Evolutionary conservation across 2,888 invertebrate species (phyloP).

Genomic region (Branchellion lobata): DNA sequence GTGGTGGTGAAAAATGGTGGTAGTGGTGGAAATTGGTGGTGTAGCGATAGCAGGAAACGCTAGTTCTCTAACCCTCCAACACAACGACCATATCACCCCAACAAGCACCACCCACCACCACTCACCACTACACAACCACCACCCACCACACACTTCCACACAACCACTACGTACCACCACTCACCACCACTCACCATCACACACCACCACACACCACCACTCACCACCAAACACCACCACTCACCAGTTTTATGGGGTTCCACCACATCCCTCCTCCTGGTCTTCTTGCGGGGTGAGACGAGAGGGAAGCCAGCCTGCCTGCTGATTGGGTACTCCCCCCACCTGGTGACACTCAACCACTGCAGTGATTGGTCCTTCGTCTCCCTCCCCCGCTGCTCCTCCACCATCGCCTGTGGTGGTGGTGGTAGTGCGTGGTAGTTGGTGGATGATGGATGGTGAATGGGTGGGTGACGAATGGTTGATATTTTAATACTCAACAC

Average conservation of each 20-base stretch:
- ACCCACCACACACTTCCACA: background rate
- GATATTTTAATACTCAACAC: background rate
- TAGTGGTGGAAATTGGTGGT: no score
- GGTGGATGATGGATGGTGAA: background rate
- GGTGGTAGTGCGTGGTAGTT: background rate
- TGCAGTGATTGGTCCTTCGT: background rate
- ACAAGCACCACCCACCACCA: constrained; percentile 17
- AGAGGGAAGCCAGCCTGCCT: background rate
- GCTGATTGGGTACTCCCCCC: constrained; percentile 21
- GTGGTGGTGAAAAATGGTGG: background rate
- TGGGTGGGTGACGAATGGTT: background rate
- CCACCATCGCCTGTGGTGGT: background rate
- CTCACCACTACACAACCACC: background rate
- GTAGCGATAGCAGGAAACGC: no score
- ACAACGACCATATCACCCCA: constrained; percentile 3
- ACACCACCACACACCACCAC: background rate
- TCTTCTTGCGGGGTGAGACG: background rate
- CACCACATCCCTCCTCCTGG: constrained; percentile 1
- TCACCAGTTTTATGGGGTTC: background rate
- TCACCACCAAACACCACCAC: no score
- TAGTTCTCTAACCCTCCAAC: no score
- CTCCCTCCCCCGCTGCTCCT: background rate
- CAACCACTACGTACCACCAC: background rate
- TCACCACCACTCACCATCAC: background rate
- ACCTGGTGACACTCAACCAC: background rate